Conservation (phyloP, 2,113 vertebrate species). For the Pterophyllum scalare region DNA sequence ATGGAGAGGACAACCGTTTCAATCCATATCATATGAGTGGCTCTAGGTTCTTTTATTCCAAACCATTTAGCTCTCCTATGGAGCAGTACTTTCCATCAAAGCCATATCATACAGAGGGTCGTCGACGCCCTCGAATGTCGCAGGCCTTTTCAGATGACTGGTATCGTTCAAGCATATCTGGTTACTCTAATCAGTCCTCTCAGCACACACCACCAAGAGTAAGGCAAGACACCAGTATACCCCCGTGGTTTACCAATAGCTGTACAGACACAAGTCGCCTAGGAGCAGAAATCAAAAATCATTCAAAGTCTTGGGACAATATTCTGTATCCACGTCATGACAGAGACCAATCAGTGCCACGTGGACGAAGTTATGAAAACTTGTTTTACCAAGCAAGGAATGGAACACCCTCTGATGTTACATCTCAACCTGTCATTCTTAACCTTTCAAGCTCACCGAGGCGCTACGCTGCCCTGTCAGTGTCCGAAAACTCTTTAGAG, state of each 20-base stretch:
- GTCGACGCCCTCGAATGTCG: conserved; percentile 77
- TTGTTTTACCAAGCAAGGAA: conserved; percentile 85
- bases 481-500: conserved; percentile 92
- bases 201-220: conserved; percentile 78
- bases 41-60: conserved; percentile 82
- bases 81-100: conserved; percentile 82
- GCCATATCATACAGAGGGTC: conserved; percentile 79
- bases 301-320: conserved; percentile 97
- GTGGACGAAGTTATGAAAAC: conserved; percentile 94
- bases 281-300: conserved; percentile 86
- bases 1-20: conserved; percentile 78
- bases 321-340: conserved; percentile 85
- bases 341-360: conserved; percentile 84
- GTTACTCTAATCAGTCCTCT: conserved; percentile 80
- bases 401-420: conserved; percentile 81
- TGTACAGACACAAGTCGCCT: conserved; percentile 81
- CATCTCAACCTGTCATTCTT: conserved; percentile 89
- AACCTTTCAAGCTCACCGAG: conserved; percentile 95
- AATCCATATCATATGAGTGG: conserved; percentile 76
- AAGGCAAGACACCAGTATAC: conserved; percentile 76
- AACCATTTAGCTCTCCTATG: conserved; percentile 84
- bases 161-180: conserved; percentile 85
- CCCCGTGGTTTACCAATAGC: conserved; percentile 83
- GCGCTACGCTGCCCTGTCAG: conserved; percentile 92
- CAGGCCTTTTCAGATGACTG: conserved; percentile 87